Base-by-base conservation (phyloP, 2,113 vertebrate genomes). In the Hemichromis elongatus region DNA sequence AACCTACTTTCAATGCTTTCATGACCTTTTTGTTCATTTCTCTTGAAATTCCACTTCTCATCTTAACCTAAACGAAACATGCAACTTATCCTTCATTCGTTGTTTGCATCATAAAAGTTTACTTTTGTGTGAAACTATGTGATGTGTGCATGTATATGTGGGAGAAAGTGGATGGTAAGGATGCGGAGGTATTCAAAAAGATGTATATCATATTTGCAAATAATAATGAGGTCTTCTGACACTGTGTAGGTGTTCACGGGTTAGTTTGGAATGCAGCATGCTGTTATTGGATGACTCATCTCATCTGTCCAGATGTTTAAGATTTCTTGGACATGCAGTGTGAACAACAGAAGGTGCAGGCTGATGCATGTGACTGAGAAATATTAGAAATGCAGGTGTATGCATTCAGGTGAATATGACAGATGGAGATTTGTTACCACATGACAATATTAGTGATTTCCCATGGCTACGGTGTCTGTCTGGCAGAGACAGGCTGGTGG, bases 261-360 rank as follows among this genome's bases (percentile, higher is more conserved):
- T 82, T 86, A 79, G 21, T 55, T 16, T 68, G 24, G 14, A 79
- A 21, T 16, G 53, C 3, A 7, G 82, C 80, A 85, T 78, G 86
- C 89, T 90, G 88, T 81, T 81, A 88, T 28, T 56, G 47, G 47
- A 70, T 88, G 70, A n/a, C 19, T 53, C 18, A n/a, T 83, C 47
- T 80, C 55, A 55, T 59, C 68, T 42, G 28, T 56, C 68, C 85
- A 68, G 81, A 87, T 89, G 75, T 80, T 86, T 57, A 61, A 61
- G 63, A 80, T 59, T 55, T 75, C 21, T 82, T 81, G 45, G 66
- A 54, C 35, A 57, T 37, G 30, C 28, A 68, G 81, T 57, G 56
- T 70, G 42, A 83, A 79, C 45, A 85, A 40, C 45, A 77, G 66
- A 77, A 78, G 70, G 54, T 77, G 79, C 68, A 47, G 9, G 79